phyloP scores from a whole-genome alignment of 1,140 invertebrate genomes.

The Drosophila sturtevanti region DNA sequence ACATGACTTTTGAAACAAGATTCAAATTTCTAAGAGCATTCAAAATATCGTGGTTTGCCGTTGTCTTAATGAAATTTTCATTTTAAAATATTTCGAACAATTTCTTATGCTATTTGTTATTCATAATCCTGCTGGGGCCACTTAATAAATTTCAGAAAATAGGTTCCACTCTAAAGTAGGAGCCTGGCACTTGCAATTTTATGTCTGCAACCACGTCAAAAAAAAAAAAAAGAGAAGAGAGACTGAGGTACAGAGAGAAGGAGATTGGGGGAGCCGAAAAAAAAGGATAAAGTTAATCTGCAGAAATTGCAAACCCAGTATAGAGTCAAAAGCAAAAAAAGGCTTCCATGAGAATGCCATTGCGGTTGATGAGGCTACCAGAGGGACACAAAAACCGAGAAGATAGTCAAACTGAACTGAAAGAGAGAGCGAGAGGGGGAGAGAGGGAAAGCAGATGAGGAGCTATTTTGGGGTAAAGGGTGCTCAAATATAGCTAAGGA shows the following conservation, averaged over 20 bases:
- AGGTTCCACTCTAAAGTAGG: slow-evolving; percentile 1
- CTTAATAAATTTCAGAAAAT: slow-evolving; percentile 1
- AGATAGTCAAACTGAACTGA: neutral
- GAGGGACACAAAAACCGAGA: neutral
- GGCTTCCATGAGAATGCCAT: slow-evolving; percentile 20
- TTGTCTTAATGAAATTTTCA: neutral
- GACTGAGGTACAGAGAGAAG: neutral
- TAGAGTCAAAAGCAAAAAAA: slow-evolving; percentile 1
- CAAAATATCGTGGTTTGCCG: neutral
- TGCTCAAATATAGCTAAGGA: neutral
- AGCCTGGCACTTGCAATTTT: slow-evolving; percentile 23
- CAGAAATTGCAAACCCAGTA: slow-evolving; percentile 29
- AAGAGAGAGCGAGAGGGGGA: too few species aligned
- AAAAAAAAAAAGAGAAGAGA: neutral
- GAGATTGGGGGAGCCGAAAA: neutral
- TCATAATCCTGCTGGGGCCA: neutral
- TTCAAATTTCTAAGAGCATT: neutral
- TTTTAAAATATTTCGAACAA: neutral
- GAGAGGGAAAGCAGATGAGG: neutral
- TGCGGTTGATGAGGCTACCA: slow-evolving; percentile 28
- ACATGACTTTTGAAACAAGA: too few species aligned
- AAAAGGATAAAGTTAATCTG: slow-evolving; percentile 56
- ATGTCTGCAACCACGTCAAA: slow-evolving; percentile 14
- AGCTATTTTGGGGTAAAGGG: neutral
- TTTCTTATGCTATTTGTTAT: slow-evolving; percentile 4